Conservation (phyloP, 2,888 invertebrate genomes). For the Lamellibrachia columna region DNA sequence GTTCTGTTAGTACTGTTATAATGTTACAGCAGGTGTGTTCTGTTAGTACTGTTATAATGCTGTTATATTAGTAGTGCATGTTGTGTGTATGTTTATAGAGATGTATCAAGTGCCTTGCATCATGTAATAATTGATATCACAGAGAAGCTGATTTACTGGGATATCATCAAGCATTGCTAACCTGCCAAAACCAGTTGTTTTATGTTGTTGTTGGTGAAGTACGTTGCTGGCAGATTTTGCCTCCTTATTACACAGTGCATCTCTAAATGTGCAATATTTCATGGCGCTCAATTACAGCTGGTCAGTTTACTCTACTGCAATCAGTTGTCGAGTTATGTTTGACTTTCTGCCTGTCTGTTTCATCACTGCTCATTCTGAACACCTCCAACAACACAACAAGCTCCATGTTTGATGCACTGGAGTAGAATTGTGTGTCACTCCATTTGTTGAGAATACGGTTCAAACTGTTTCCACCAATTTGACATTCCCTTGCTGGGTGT, state of each 20-base stretch:
- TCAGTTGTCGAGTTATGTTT: not conserved
- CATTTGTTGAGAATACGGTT: not conserved
- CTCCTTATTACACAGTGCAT: not conserved
- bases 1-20: not conserved
- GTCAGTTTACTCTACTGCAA: not conserved
- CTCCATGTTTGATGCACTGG: not conserved
- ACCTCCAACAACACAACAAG: not conserved
- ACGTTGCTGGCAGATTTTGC: not conserved
- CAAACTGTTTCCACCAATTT: not conserved
- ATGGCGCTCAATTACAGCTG: not conserved
- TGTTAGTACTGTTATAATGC: not conserved
- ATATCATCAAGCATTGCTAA: not conserved
- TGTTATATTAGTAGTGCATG: not conserved
- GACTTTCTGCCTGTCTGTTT: not conserved
- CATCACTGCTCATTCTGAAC: not conserved
- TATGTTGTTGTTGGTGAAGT: not conserved
- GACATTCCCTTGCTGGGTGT: not conserved
- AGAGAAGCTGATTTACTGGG: not conserved
- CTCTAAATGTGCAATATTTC: constrained; percentile 6
- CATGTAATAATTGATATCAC: not conserved
- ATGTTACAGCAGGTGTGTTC: not conserved
- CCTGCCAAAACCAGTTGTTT: not conserved
- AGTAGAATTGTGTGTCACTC: not conserved
- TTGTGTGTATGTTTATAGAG: not conserved
- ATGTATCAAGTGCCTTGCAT: not conserved